Base-by-base conservation (phyloP, 2,888 invertebrate genomes). In the Isoperla grammatica region DNA sequence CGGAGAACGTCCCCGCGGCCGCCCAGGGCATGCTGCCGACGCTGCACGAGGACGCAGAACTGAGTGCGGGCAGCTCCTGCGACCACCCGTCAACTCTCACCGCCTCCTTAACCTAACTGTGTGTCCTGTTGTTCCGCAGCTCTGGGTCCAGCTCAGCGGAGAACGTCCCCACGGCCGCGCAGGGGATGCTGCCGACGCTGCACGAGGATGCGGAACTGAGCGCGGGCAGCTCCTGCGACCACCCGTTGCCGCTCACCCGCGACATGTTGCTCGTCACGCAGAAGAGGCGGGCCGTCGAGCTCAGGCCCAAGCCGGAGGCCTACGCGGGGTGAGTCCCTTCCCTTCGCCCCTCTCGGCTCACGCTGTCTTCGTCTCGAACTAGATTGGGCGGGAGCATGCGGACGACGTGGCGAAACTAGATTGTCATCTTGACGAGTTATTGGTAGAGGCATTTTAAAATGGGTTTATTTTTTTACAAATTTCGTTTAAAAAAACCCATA, bases 1-100 rank as follows among this genome's bases (percentile, higher is more conserved):
- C 74, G 67, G 71, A 72, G n/a, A 17, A 37, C 19, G 17, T 17
- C 1, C 15, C 4, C 2, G n/a, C 13, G 2, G 22, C 23, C 13
- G 62, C 59, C 12, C 45, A 53, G 19, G 29, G 61, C 61, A 45
- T 80, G 6, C 78, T 93, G 69, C 92, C 93, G 15, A 92, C 93
- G 5, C 79, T 95, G 48, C 90, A 90, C 75, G 95, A 95, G 76
- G 93, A 92, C 69, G 81, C 85, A 71, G 91, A 91, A 76, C 78
- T 89, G 67, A 71, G 79, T 39, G 54, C 56, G 29, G 35, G 15
- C 43, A 35, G 56, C 53, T 17, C 39, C 17, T 43, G 40, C 13
- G 15, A 49, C 20, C 46, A 56, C 15, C 43, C 59, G 13, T 55
- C 80, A 69, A 81, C 90, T 62, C 81, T 91, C 70, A 91, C 42